Conservation (phyloP, 2,113 vertebrate genomes). For the Phocoena phocoena region DNA sequence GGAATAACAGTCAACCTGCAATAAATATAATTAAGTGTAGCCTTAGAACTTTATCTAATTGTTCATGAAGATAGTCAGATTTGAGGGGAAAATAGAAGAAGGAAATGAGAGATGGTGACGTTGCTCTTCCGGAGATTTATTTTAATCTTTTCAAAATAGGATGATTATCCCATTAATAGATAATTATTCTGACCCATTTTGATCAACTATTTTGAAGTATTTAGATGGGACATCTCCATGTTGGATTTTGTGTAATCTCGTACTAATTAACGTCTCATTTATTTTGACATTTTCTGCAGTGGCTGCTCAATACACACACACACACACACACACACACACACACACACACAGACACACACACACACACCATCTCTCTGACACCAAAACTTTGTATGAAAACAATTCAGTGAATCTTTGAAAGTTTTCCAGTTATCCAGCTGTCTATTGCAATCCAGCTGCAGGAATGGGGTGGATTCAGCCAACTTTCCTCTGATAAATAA, state of each 20-base stretch:
- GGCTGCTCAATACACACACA: background rate
- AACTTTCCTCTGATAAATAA: conserved; percentile 48
- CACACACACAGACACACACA: background rate
- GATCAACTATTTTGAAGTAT: conserved; percentile 12
- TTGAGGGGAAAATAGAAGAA: background rate
- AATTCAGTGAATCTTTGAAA: background rate
- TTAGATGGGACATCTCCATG: background rate
- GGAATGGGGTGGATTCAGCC: background rate
- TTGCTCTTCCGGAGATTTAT: background rate
- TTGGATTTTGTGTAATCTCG: background rate
- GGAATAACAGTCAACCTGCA: conserved; percentile 21
- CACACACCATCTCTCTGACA: background rate
- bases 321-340: background rate
- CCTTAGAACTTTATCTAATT: conserved; percentile 18
- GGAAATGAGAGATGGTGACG: background rate
- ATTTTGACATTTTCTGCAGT: background rate
- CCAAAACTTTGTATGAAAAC: conserved; percentile 29
- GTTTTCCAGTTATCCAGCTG: background rate
- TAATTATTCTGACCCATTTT: background rate
- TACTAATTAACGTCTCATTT: conserved; percentile 10
- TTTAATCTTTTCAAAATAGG: conserved; percentile 25
- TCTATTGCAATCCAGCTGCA: background rate
- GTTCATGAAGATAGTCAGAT: background rate
- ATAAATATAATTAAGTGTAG: background rate
- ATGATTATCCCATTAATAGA: background rate